Base-by-base conservation (phyloP, 2,797 vertebrate genomes). In the Hemibagrus guttatus region DNA sequence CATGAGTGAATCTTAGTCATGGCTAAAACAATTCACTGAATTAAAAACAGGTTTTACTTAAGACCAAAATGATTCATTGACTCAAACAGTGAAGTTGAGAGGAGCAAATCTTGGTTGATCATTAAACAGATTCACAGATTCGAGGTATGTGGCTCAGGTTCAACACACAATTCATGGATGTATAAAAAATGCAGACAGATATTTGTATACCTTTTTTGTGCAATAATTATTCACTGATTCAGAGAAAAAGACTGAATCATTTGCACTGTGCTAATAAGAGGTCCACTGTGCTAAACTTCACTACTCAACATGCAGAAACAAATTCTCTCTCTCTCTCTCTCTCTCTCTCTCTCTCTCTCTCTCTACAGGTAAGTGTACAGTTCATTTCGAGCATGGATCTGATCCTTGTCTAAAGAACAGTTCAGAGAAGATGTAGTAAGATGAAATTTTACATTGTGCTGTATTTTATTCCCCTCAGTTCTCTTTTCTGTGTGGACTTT, bases 311-410 rank as follows among this genome's bases (percentile, higher is more conserved):
- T 31, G 66, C 28, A 31, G 13, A 31, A 68, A 31, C 31, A 28
- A 35, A 35, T 19, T 76, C n/a, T 54, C 49, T 56, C 39, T 28
- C 13, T 61, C 23, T 82, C 16, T 31, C 61, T 66, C 14, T 81
- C 31, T 21, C 54, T 85, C 64, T 85, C 63, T 66, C 35, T 72
- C 68, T 81, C 42, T 64, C 28, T 81, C 28, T 75, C 16, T 66
- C 71, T 83, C 6, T 28, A 1, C 49, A 86, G 85, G 80, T 83
- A 83, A 83, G 85, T 58, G 46, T 76, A 52, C 49, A 56, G 31
- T 35, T 56, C 23, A 28, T 56, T 75, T n/a, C 78, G 39, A n/a
- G 35, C 3, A 13, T 61, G 56, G 4, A 64, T 81, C 69, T 64
- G 68, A 83, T 31, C 9, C 81, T 46, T 68, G 46, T 68, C 19